A percentile compares a stretch with the other conserved stretches of the same genome.
Conservation (phyloP, 2,888 invertebrate genomes). For the Dinocampus coccinellae region DNA sequence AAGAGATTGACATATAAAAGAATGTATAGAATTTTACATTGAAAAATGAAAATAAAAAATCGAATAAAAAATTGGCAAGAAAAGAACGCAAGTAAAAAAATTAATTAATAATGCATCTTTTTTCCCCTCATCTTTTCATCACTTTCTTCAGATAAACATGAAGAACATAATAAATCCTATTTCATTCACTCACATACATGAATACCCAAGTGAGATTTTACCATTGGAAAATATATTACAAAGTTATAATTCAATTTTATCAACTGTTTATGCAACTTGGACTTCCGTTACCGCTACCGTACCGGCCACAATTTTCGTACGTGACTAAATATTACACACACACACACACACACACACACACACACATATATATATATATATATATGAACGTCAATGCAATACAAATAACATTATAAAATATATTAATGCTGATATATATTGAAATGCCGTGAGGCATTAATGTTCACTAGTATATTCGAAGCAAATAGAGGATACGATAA, state of each 20-base stretch:
- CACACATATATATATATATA: background rate
- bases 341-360: background rate
- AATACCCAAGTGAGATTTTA: background rate
- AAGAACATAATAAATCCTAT: too few relatives aligned
- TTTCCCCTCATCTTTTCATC: background rate
- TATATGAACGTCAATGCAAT: background rate
- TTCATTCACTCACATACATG: background rate
- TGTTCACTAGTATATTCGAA: background rate
- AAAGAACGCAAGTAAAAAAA: too few relatives aligned
- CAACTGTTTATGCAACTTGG: background rate
- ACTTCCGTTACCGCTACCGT: background rate
- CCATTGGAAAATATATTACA: background rate
- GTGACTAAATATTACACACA: too few relatives aligned
- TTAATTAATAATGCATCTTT: too few relatives aligned
- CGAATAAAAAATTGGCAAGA: too few relatives aligned
- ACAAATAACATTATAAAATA: background rate
- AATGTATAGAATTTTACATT: too few relatives aligned
- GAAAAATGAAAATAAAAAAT: too few relatives aligned
- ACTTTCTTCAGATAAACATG: too few relatives aligned
- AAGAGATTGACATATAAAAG: background rate
- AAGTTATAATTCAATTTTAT: conserved; percentile 7
- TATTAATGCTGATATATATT: background rate
- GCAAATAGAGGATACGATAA: background rate
- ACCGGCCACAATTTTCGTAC: background rate
- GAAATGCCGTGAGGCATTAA: background rate